Evolutionary conservation across 2,113 vertebrate species (phyloP), one percentile per base, ranked within the genome.

Genomic region (Ginglymostoma cirratum): DNA sequence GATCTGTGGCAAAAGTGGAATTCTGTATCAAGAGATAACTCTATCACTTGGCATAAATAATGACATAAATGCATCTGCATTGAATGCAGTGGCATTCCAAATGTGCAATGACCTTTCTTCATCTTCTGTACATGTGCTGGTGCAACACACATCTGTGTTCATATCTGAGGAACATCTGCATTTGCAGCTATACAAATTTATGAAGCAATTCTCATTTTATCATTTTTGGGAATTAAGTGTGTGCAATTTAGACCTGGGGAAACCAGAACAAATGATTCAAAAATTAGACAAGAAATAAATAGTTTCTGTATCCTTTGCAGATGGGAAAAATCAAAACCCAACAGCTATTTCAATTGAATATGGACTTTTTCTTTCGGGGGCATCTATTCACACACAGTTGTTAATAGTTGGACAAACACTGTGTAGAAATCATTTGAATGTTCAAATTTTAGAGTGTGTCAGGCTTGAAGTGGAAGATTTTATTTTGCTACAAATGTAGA

Each of bases 221-320:
- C 2, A 27, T 93, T 55, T 90, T 65, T 67, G n/a, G 38, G 87
- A 90, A 90, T 90, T 61, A 90, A 90, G 38, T 83, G 10, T 61
- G 45, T 90, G 87, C 87, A 90, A 30, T 90, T 90, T 90, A 90
- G 87, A 90, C 87, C 48, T 61, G 87, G 92, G 65, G 38, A 94
- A 69, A 94, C 65, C 92, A 94, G 92, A 94, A 42, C 30, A 21
- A 69, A 38, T 48, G 42, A 45, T 69, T 94, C n/a, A 69, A 42
- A 94, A 94, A 70, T 27, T 94, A 67, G 65, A 61, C 87, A 42
- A 70, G 66, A 14, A 42, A 42, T 21, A 69, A 69, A 69, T 45
- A 94, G 0, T 30, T 10, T 94, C 17, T 61, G 10, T 24, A 12
- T n/a, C 23, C 38, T 69, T 42, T 10, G 30, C 4, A 34, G 34